Evolutionary conservation across 2,888 invertebrate species (phyloP).

Genomic region (Reticulitermes lucifugus): DNA sequence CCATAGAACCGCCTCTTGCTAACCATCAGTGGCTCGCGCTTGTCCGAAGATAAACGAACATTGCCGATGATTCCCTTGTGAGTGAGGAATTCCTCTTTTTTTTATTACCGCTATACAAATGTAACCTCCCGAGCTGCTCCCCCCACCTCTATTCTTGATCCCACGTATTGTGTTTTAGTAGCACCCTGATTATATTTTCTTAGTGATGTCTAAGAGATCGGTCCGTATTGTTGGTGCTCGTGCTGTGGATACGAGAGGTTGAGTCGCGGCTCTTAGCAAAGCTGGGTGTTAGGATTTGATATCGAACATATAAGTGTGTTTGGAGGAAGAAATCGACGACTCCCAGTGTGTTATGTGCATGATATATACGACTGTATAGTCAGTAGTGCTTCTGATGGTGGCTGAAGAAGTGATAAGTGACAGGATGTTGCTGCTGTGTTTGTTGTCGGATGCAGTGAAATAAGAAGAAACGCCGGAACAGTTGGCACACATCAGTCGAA

Average conservation of each 20-base stretch:
- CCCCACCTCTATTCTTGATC: not conserved
- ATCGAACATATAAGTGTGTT: too few relatives aligned
- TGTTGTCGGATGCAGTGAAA: too few relatives aligned
- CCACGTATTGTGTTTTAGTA: constrained; percentile 14
- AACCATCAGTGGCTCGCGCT: not conserved
- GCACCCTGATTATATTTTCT: not conserved
- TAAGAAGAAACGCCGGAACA: too few relatives aligned
- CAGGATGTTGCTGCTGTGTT: too few relatives aligned
- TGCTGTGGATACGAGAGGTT: not conserved
- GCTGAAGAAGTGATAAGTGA: too few relatives aligned
- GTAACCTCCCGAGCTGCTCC: constrained; percentile 4
- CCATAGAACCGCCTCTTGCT: not conserved
- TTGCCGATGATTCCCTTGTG: not conserved
- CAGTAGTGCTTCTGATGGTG: too few relatives aligned
- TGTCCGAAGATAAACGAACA: not conserved
- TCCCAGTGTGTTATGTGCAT: too few relatives aligned
- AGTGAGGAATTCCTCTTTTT: constrained; percentile 15
- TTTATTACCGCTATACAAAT: constrained; percentile 30
- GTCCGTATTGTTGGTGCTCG: not conserved
- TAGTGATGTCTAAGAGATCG: constrained; percentile 8
- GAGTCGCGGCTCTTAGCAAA: not conserved
- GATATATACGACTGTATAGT: too few relatives aligned
- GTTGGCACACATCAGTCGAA: too few relatives aligned
- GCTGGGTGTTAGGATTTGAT: too few relatives aligned
- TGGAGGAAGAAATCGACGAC: too few relatives aligned